Evolutionary conservation across 2,113 vertebrate genomes (phyloP), one percentile per base, ranked within the genome.

Genomic region (Elephas maximus): DNA sequence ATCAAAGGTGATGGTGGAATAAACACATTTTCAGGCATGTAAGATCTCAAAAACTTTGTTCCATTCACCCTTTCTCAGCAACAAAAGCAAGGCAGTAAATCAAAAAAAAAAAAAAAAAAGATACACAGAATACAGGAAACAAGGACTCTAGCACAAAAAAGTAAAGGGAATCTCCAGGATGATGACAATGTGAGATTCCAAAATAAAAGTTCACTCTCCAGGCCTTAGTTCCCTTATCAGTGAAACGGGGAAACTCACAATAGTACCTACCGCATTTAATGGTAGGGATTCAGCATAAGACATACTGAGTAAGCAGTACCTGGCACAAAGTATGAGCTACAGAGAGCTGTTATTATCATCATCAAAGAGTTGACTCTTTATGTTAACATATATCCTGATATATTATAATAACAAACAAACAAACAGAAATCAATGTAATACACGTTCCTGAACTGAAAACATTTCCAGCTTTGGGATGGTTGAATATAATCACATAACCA

Each of bases 401-500:
- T 57, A 89, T 62, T 28, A 53, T 18, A 92, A 37, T 83, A 65
- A 67, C 33, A 69, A 26, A 30, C 57, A 67, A 63, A 45, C 6
- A 37, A 51, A 18, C 7, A 5, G 41, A 63, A 88, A 90, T 44
- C 30, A 73, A 20, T 30, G 23, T 18, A 76, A 88, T 74, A 86
- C 45, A 85, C 8, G 81, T 82, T 79, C 77, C 82, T 41, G 21
- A 91, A 93, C 10, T 69, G 45, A 74, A 88, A 18, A 18, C 37
- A 67, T 63, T 48, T 87, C 26, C 57, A 94, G 73, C 37, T 93
- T 82, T 88, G 33, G 51, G 81, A 78, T 74, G 62, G 67, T 23
- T 79, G 69, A 94, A 92, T 80, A 85, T 60, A 88, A 71, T 81
- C 83, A 78, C 12, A 94, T 57, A 95, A 76, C 24, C n/a, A 45